Conservation (phyloP, 2,113 vertebrate species). For the Sphyrna mokarran region DNA sequence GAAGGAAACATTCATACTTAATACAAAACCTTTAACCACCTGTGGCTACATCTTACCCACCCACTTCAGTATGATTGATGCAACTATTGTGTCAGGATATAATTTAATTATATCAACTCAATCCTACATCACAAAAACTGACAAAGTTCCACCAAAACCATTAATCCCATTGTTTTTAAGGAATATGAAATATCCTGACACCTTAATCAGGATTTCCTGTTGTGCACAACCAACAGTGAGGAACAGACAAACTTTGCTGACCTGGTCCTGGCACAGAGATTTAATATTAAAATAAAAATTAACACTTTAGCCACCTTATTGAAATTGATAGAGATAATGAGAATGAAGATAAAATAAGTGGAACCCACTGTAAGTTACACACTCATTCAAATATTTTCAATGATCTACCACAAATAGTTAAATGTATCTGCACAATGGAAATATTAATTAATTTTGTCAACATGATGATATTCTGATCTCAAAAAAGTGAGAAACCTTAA, state of each 20-base stretch:
- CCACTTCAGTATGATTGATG: conserved; percentile 23
- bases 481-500: neutral
- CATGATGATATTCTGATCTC: neutral
- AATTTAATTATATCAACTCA: neutral
- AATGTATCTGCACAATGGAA: neutral
- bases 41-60: conserved; percentile 4
- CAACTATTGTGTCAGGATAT: conserved; percentile 17
- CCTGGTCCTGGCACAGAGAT: neutral
- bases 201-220: conserved; percentile 25
- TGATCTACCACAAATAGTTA: neutral
- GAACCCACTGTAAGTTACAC: neutral
- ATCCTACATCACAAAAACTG: conserved; percentile 11
- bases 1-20: conserved; percentile 30
- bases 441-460: neutral
- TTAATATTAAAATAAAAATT: neutral
- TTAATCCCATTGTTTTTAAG: conserved; percentile 33
- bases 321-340: neutral
- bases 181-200: conserved; percentile 33
- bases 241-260: neutral
- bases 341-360: neutral
- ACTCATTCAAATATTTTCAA: neutral
- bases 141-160: conserved; percentile 25
- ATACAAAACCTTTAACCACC: conserved; percentile 13
- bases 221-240: neutral
- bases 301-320: neutral